Evolutionary conservation across 2,797 vertebrate genomes (phyloP).

Genomic region (Gambelia wislizenii): DNA sequence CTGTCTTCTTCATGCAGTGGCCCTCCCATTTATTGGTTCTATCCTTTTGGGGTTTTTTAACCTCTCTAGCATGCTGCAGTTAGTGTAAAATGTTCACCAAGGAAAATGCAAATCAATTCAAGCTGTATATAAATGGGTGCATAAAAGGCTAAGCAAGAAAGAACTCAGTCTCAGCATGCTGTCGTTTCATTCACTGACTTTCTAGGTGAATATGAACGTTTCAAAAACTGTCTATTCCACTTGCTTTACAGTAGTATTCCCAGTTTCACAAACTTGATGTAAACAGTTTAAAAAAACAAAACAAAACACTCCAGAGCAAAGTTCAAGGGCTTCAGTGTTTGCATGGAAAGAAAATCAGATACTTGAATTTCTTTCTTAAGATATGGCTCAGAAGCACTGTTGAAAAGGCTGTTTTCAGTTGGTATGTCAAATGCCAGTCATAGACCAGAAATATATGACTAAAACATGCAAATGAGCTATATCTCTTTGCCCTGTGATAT

Average conservation of each 20-base stretch:
- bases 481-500: not conserved
- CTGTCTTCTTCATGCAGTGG: no score
- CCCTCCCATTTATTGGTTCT: no score
- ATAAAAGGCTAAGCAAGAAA: slow-evolving; percentile 16
- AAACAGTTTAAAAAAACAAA: not conserved
- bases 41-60: no score
- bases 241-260: slow-evolving; percentile 38
- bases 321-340: slow-evolving; percentile 44
- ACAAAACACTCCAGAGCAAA: not conserved
- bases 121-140: not conserved
- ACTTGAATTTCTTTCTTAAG: slow-evolving; percentile 4
- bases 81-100: no score
- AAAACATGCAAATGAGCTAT: not conserved
- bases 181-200: slow-evolving; percentile 63
- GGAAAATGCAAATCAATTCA: not conserved
- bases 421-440: slow-evolving; percentile 26
- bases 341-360: slow-evolving; percentile 51
- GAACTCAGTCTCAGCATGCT: slow-evolving; percentile 68
- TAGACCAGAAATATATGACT: not conserved
- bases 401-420: not conserved
- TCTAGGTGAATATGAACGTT: not conserved
- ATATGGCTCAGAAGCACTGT: slow-evolving; percentile 17
- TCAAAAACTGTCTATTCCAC: not conserved
- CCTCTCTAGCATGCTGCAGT: no score
- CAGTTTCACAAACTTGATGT: not conserved